Conservation (phyloP, 1,140 invertebrate species). For the Bursaphelenchus mucronatus region DNA sequence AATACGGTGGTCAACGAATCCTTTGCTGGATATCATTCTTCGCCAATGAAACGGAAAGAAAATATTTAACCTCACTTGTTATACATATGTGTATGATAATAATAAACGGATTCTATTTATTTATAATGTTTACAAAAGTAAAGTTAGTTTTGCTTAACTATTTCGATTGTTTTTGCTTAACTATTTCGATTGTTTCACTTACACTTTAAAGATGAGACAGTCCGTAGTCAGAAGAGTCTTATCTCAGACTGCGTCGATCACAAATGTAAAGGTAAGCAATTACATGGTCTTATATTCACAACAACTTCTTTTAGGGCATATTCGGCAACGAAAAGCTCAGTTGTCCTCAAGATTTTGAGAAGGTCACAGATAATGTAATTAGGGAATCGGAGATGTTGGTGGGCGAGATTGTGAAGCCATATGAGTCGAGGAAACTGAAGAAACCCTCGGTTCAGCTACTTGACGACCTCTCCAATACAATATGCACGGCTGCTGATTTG, state of each 20-base stretch:
- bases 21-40: background rate
- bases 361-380: constrained; percentile 25
- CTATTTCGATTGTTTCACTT: background rate
- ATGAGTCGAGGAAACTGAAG: constrained; percentile 18
- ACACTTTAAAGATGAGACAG: constrained; percentile 1
- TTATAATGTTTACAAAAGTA: background rate
- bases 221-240: constrained; percentile 5
- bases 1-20: constrained; percentile 16
- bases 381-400: constrained; percentile 19
- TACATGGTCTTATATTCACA: constrained; percentile 10
- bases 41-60: constrained; percentile 9
- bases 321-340: constrained; percentile 36
- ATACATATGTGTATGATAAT: constrained; percentile 1
- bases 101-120: background rate
- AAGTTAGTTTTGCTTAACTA: constrained; percentile 2
- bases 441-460: constrained; percentile 43
- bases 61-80: background rate
- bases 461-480: constrained; percentile 44
- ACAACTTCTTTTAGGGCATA: constrained; percentile 27
- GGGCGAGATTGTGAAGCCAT: constrained; percentile 29
- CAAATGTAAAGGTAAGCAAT: background rate
- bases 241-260: background rate
- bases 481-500: constrained; percentile 45
- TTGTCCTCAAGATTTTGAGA: constrained; percentile 32
- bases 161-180: constrained; percentile 7